Evolutionary conservation across 1,140 invertebrate species (phyloP).

Genomic region (Cydia fagiglandana): DNA sequence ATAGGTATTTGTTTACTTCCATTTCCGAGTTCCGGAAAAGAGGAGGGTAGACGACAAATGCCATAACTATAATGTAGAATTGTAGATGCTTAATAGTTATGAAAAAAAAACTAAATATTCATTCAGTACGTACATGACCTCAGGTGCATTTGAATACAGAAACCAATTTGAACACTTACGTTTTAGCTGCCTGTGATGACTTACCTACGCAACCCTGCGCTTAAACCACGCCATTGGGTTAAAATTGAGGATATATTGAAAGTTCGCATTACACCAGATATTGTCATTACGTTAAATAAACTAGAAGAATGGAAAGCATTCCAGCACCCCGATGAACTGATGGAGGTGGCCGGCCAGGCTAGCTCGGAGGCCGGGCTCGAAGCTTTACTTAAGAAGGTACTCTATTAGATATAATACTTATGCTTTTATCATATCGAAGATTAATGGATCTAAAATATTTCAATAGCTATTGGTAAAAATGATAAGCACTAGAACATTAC

Average conservation of each 20-base stretch:
- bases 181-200: conserved; percentile 85
- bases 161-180: neutral
- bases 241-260: conserved; percentile 87
- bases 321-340: conserved; percentile 84
- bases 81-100: no score
- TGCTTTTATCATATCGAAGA: no score
- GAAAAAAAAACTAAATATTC: no score
- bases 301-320: conserved; percentile 88
- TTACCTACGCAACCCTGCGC: conserved; percentile 86
- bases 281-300: conserved; percentile 81
- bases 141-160: neutral
- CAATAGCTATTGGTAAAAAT: no score
- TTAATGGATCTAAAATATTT: no score
- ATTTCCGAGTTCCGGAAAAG: no score
- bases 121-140: no score
- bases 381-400: conserved; percentile 86
- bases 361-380: conserved; percentile 92
- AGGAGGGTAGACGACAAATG: no score
- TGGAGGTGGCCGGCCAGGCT: conserved; percentile 91
- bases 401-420: conserved; percentile 43
- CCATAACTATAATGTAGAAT: no score
- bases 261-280: conserved; percentile 85
- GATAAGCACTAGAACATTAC: no score
- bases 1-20: no score
- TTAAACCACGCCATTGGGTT: conserved; percentile 90